Conservation (phyloP, 2,113 vertebrate genomes). For the Leuciscus idus region DNA sequence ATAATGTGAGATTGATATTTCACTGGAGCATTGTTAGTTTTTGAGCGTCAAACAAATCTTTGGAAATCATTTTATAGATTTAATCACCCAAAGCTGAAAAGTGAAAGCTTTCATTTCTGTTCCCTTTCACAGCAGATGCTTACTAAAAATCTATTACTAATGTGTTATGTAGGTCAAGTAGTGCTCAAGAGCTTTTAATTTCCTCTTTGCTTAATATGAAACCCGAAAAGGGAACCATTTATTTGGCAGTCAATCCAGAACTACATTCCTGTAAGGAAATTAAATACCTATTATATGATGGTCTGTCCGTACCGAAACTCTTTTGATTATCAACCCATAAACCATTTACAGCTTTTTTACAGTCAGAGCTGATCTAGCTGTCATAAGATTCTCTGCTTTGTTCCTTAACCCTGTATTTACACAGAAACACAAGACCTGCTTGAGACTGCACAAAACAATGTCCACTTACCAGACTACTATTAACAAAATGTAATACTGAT, state of each 20-base stretch:
- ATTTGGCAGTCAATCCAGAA: neutral
- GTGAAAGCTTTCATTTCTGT: neutral
- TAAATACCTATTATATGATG: neutral
- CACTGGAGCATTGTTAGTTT: neutral
- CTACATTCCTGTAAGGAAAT: neutral
- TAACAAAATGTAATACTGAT: neutral
- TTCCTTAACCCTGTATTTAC: neutral
- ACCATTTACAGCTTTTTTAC: constrained; percentile 3
- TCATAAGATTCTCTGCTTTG: neutral
- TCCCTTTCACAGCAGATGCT: neutral
- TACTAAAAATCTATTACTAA: neutral
- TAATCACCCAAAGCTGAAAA: neutral
- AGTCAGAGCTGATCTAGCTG: neutral
- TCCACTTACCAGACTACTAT: neutral
- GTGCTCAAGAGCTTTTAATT: neutral
- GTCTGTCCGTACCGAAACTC: neutral
- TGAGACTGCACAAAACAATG: neutral
- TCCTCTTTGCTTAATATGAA: neutral
- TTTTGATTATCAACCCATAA: neutral
- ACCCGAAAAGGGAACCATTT: neutral
- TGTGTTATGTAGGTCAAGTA: neutral
- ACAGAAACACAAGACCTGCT: neutral
- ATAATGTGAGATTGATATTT: neutral
- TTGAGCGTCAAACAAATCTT: neutral
- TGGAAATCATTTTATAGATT: neutral